These are phyloP conservation scores for Coremacera marginata DNA, from an alignment of 2,888 invertebrate genomes.

Conservation along the genomic window DNA sequence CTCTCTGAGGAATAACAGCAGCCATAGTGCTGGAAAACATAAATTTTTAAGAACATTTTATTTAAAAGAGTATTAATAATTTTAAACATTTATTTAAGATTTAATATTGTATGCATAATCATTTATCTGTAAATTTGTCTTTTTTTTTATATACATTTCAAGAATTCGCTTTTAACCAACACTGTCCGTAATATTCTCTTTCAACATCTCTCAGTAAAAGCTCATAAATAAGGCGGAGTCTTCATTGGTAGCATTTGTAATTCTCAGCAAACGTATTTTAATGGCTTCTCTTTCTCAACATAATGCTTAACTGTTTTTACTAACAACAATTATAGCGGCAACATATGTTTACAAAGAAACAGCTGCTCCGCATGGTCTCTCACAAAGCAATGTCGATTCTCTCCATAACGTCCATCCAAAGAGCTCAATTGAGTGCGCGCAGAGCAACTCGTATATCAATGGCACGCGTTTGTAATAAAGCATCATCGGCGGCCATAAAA, in stretches of 20 bases:
- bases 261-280: constrained; percentile 41
- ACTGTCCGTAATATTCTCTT: constrained; percentile 36
- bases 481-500: constrained; percentile 69
- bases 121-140: neutral
- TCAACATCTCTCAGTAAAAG: neutral
- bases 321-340: constrained; percentile 34
- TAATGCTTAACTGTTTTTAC: constrained; percentile 42
- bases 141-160: neutral
- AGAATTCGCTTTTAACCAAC: constrained; percentile 48
- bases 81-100: neutral
- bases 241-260: constrained; percentile 49
- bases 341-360: constrained; percentile 60
- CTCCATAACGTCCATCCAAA: neutral
- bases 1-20: neutral
- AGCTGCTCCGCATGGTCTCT: constrained; percentile 53
- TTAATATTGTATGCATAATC: neutral
- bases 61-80: neutral
- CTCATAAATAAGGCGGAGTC: constrained; percentile 62
- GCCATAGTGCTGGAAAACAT: constrained; percentile 12
- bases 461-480: constrained; percentile 64
- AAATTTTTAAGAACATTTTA: neutral
- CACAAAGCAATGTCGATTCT: neutral
- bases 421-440: constrained; percentile 48
- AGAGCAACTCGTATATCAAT: constrained; percentile 42
- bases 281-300: constrained; percentile 30